Evolutionary conservation across 2,888 invertebrate species (phyloP).

Genomic region (Agriopis leucophaearia): DNA sequence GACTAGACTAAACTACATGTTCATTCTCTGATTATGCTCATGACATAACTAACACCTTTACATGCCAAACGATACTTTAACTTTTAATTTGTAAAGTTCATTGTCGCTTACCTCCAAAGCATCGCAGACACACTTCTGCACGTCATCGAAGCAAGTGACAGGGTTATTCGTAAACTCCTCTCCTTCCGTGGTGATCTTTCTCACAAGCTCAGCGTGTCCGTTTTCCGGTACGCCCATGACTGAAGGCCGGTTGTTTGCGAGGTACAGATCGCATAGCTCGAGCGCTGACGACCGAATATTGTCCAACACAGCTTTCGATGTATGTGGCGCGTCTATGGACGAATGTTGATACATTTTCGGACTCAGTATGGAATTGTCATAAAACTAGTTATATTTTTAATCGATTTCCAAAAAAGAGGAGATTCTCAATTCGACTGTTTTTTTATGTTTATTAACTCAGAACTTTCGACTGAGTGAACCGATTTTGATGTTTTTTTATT

Average conservation of each 20-base stretch:
- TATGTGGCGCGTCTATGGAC: conserved; percentile 66
- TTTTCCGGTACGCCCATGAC: conserved; percentile 73
- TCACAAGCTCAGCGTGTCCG: conserved; percentile 73
- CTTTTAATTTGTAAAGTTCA: not conserved
- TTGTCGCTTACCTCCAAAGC: conserved; percentile 78
- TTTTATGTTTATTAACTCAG: too few species aligned
- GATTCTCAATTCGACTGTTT: too few species aligned
- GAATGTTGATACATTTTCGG: not conserved
- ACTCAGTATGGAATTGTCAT: not conserved
- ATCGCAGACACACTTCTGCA: conserved; percentile 90
- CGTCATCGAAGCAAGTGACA: conserved; percentile 94
- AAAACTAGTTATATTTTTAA: too few species aligned
- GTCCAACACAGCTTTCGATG: conserved; percentile 76
- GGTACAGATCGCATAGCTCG: conserved; percentile 75
- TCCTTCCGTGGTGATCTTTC: conserved; percentile 78
- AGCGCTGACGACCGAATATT: conserved; percentile 76
- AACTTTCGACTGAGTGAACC: too few species aligned
- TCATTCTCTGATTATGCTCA: not conserved
- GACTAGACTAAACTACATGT: too few species aligned
- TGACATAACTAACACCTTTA: not conserved
- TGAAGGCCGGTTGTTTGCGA: conserved; percentile 67
- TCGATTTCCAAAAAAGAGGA: too few species aligned
- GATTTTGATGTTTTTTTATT: too few species aligned
- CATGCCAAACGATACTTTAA: not conserved
- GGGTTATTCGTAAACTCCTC: conserved; percentile 77